Evolutionary conservation across 2,797 vertebrate species (phyloP).

Genomic region (Sebastes matsubarae): DNA sequence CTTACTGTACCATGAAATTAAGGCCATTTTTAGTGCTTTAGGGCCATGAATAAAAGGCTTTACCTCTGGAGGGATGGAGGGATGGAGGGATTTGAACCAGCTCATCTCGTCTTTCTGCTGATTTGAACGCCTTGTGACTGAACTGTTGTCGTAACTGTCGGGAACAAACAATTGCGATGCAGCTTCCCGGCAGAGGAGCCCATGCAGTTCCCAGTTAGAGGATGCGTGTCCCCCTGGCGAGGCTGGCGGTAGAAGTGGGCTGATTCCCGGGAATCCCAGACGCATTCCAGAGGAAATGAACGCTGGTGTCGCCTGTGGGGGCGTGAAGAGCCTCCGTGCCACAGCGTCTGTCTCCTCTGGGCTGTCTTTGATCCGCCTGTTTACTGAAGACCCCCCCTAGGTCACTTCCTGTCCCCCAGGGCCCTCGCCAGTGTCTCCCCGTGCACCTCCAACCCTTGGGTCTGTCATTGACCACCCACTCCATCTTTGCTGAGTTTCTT

Average conservation of each 20-base stretch:
- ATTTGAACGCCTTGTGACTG: slow-evolving; percentile 15
- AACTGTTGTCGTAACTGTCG: slow-evolving; percentile 27
- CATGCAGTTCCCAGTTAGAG: slow-evolving; percentile 44
- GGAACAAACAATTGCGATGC: slow-evolving; percentile 29
- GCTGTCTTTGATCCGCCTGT: slow-evolving; percentile 78
- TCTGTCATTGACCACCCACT: slow-evolving; percentile 63
- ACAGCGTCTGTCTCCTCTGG: slow-evolving; percentile 70
- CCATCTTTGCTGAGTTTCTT: slow-evolving; percentile 39
- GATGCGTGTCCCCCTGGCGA: slow-evolving; percentile 63
- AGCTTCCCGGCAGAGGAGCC: slow-evolving; percentile 58
- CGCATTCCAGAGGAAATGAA: slow-evolving; percentile 85
- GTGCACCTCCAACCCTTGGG: slow-evolving; percentile 31
- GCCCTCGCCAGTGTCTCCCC: slow-evolving; percentile 48
- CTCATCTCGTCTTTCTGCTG: neutral
- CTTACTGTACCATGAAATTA: neutral
- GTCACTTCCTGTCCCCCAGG: slow-evolving; percentile 75
- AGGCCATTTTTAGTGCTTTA: neutral
- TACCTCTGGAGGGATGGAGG: neutral
- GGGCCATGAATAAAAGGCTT: neutral
- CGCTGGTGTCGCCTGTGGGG: slow-evolving; percentile 75
- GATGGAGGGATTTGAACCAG: neutral
- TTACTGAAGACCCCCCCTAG: slow-evolving; percentile 70
- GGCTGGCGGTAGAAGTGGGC: slow-evolving; percentile 66
- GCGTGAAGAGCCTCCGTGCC: slow-evolving; percentile 76
- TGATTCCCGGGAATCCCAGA: slow-evolving; percentile 73